These are phyloP conservation scores for Amblyraja radiata DNA, from an alignment of 2,797 vertebrate genomes.

Conservation along the genomic window DNA sequence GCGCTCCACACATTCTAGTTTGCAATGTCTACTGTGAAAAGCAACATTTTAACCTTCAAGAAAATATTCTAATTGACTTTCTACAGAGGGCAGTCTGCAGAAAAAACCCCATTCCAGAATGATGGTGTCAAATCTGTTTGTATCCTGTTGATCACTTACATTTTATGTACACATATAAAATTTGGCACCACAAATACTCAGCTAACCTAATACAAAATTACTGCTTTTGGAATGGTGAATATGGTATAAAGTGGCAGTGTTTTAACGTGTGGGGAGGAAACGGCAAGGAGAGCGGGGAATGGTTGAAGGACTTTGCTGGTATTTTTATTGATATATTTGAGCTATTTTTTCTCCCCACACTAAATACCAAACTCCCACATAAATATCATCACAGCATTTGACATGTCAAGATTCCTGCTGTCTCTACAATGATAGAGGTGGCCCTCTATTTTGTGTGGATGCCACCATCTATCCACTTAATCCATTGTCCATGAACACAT, in stretches of 20 bases:
- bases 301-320: not conserved
- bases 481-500: slow-evolving; percentile 61
- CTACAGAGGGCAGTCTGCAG: not conserved
- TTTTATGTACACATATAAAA: not conserved
- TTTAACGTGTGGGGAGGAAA: not conserved
- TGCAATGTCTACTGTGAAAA: not conserved
- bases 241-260: not conserved
- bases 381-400: not conserved
- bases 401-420: not conserved
- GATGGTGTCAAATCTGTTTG: not conserved
- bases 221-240: not conserved
- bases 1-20: not conserved
- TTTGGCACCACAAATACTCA: not conserved
- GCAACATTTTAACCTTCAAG: not conserved
- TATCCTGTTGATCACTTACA: not conserved
- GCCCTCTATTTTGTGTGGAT: not conserved
- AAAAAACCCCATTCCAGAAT: too few relatives aligned
- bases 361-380: not conserved
- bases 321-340: not conserved
- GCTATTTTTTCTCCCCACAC: not conserved
- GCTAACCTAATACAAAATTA: not conserved
- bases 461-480: not conserved
- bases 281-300: not conserved
- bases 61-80: not conserved
- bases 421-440: too few relatives aligned